Conservation (phyloP, 2,113 vertebrate species). For the human (Homo sapiens) region GRCh38 chr2:205257501-205258000, state of each 20-base stretch:
- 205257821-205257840: not conserved
- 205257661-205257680: not conserved
- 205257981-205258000: not conserved
- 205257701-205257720: not conserved
- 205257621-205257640: conserved; percentile 1
- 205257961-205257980: not conserved
- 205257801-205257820: not conserved
- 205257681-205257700: not conserved
- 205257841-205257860: not conserved
- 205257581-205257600: not conserved
- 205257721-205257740: not conserved
- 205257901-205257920: no score
- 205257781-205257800: not conserved
- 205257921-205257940: not conserved
- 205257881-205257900: not conserved
- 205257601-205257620: not conserved
- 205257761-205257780: not conserved
- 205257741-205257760: not conserved
- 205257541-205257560: not conserved
- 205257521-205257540: not conserved
- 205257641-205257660: not conserved
- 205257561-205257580: not conserved
- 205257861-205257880: not conserved
- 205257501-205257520: not conserved
- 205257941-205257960: not conserved